These are phyloP conservation scores for Musca vetustissima DNA, from an alignment of 1,140 invertebrate genomes.

Conservation along the genomic window DNA sequence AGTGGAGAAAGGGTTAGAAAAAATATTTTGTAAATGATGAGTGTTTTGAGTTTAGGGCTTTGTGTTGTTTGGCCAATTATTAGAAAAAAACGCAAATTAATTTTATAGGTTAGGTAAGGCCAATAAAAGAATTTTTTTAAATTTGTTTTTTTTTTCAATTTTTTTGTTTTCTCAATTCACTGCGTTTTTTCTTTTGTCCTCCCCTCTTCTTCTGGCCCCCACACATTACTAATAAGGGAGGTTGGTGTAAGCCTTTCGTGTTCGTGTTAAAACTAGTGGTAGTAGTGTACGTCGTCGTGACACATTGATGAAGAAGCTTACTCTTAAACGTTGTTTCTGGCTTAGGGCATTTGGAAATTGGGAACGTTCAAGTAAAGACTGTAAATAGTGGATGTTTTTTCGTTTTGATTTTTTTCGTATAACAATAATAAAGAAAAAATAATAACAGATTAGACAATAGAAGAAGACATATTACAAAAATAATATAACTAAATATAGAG, in stretches of 20 bases:
- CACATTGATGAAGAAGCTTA: conserved; percentile 62
- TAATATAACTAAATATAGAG: neutral
- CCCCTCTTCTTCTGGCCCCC: too few species aligned
- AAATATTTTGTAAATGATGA: too few species aligned
- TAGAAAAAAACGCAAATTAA: too few species aligned
- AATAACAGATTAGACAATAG: neutral
- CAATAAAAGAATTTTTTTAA: too few species aligned
- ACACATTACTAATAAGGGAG: neutral
- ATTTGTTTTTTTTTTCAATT: neutral
- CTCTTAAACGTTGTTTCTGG: conserved; percentile 86
- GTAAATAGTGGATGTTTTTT: conserved; percentile 60
- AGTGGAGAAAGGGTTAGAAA: too few species aligned
- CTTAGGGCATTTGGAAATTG: conserved; percentile 79
- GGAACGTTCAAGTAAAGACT: conserved; percentile 87
- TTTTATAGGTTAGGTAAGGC: too few species aligned
- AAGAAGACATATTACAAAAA: neutral
- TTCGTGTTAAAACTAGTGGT: too few species aligned
- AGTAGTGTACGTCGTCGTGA: too few species aligned
- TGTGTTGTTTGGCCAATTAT: too few species aligned
- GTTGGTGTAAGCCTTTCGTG: neutral
- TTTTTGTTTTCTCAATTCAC: neutral
- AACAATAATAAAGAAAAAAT: neutral
- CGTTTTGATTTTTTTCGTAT: neutral
- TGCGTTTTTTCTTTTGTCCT: neutral
- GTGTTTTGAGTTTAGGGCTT: too few species aligned